Evolutionary conservation across 1,140 invertebrate genomes (phyloP).

Genomic region (Drosophila seguyi): DNA sequence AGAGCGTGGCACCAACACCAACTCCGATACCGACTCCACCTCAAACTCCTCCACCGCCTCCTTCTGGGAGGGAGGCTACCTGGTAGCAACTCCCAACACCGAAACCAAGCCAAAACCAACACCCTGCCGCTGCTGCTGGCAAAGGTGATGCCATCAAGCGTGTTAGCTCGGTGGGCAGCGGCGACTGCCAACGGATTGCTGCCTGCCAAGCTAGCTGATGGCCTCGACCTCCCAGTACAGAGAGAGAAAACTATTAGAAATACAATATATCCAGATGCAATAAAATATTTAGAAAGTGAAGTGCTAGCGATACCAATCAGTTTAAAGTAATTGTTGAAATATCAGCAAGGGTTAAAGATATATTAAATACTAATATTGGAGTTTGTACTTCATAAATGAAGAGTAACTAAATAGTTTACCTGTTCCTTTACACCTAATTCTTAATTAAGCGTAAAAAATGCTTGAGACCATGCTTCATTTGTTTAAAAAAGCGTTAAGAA

Average conservation of each 20-base stretch:
- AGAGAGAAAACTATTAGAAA: neutral
- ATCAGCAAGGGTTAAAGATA: neutral
- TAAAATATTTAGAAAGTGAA: too few species aligned
- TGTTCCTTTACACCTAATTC: neutral
- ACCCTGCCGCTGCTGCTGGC: slow-evolving; percentile 19
- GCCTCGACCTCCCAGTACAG: slow-evolving; percentile 38
- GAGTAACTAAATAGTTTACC: neutral
- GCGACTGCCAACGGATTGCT: slow-evolving; percentile 36
- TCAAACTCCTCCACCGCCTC: slow-evolving; percentile 1
- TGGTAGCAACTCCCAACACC: slow-evolving; percentile 11
- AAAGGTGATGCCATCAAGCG: slow-evolving; percentile 67
- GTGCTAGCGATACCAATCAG: too few species aligned
- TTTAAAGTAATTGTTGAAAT: neutral
- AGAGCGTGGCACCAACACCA: slow-evolving; percentile 69
- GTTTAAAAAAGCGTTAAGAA: neutral
- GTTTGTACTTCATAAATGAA: neutral
- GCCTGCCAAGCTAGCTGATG: slow-evolving; percentile 32
- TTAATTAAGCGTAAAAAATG: neutral
- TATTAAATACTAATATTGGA: neutral
- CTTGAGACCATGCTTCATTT: neutral
- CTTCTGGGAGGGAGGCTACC: slow-evolving; percentile 9
- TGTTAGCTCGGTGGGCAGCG: slow-evolving; percentile 57
- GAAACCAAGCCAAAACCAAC: slow-evolving; percentile 44
- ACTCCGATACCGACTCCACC: slow-evolving; percentile 10
- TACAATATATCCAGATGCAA: too few species aligned